These are phyloP conservation scores for Oxygymnocypris stewartii DNA, from an alignment of 2,113 vertebrate species.

Conservation along the genomic window DNA sequence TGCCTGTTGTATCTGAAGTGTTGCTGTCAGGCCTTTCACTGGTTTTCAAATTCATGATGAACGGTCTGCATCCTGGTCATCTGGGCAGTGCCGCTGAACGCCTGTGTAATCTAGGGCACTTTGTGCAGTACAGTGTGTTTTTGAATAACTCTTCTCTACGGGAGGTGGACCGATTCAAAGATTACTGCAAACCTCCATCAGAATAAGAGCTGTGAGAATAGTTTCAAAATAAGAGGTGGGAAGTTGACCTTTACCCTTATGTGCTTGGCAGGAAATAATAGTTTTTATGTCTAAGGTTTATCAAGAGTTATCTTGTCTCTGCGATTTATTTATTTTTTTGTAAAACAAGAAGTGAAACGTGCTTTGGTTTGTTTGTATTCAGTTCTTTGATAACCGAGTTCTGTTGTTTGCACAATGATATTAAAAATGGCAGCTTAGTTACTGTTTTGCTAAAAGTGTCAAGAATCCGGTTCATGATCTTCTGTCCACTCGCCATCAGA, in stretches of 20 bases:
- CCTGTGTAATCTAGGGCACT: not conserved
- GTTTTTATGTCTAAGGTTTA: constrained; percentile 25
- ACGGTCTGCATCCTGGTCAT: not conserved
- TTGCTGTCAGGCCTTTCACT: not conserved
- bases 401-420: not conserved
- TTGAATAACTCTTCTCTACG: constrained; percentile 1
- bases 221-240: constrained; percentile 21
- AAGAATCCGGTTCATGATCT: no score
- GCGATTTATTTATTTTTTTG: not conserved
- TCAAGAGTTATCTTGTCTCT: not conserved
- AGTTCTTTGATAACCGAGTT: not conserved
- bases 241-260: constrained; percentile 32
- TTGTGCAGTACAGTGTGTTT: constrained; percentile 15
- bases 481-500: no score
- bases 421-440: not conserved
- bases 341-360: not conserved
- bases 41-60: constrained; percentile 1
- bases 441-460: not conserved
- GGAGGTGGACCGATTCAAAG: not conserved
- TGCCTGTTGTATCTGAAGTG: not conserved
- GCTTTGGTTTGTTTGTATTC: constrained; percentile 16
- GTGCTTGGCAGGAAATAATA: constrained; percentile 26
- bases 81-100: not conserved
- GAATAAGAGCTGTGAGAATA: constrained; percentile 20
- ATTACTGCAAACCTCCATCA: constrained; percentile 5